Conservation (phyloP, 2,888 invertebrate genomes). For the Oeneis ivallda region DNA sequence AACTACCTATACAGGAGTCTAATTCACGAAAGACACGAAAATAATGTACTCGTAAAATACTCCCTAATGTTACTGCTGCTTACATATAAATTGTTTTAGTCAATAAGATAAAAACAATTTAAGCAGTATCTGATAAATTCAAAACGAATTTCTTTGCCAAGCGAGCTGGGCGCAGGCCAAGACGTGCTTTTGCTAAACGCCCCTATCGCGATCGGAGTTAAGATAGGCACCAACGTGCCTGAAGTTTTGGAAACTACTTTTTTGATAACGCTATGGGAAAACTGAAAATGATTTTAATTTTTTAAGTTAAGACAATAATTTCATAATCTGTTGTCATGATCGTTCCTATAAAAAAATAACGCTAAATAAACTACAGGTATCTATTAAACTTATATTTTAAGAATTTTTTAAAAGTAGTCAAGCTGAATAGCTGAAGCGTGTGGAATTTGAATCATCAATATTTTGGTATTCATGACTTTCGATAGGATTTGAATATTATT, state of each 20-base stretch:
- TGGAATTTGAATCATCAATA: too few relatives aligned
- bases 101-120: constrained; percentile 35
- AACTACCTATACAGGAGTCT: background rate
- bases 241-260: constrained; percentile 37
- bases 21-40: background rate
- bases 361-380: too few relatives aligned
- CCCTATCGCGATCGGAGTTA: constrained; percentile 56
- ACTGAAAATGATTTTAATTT: constrained; percentile 23
- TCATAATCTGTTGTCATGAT: constrained; percentile 8
- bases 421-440: too few relatives aligned
- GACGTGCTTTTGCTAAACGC: constrained; percentile 48
- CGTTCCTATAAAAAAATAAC: too few relatives aligned
- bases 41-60: background rate
- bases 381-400: too few relatives aligned
- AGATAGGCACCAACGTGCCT: constrained; percentile 28
- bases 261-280: constrained; percentile 25
- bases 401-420: too few relatives aligned
- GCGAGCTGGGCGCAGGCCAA: constrained; percentile 58
- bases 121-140: constrained; percentile 36
- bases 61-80: constrained; percentile 1
- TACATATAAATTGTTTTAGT: constrained; percentile 24
- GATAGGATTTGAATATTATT: too few relatives aligned
- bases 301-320: constrained; percentile 11
- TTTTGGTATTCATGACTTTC: too few relatives aligned
- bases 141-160: constrained; percentile 51